Conservation (phyloP, 2,888 invertebrate genomes). For the Tachina lurida region DNA sequence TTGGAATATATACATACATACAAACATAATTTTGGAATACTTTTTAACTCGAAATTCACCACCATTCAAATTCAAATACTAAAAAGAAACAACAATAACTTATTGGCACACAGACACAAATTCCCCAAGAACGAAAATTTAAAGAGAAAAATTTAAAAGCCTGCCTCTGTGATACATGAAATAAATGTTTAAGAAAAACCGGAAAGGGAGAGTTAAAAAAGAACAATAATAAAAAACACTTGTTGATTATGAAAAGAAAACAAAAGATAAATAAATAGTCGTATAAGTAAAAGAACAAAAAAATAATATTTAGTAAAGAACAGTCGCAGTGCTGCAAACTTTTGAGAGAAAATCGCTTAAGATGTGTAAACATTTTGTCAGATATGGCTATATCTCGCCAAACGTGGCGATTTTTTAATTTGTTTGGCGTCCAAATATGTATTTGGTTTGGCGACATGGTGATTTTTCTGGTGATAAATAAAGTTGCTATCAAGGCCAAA, state of each 20-base stretch:
- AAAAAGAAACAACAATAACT: slow-evolving; percentile 35
- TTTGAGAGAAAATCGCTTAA: too few relatives aligned
- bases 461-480: too few relatives aligned
- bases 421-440: too few relatives aligned
- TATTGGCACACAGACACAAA: slow-evolving; percentile 68
- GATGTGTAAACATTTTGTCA: too few relatives aligned
- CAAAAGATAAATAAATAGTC: slow-evolving; percentile 10
- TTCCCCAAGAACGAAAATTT: slow-evolving; percentile 18
- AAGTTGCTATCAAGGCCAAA: too few relatives aligned
- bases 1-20: neutral
- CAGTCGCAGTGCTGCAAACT: too few relatives aligned
- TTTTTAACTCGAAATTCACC: slow-evolving; percentile 52
- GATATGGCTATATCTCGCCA: too few relatives aligned
- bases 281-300: neutral
- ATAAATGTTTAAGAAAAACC: slow-evolving; percentile 41
- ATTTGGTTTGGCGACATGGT: too few relatives aligned
- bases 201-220: slow-evolving; percentile 46
- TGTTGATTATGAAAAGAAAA: slow-evolving; percentile 56
- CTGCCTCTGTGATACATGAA: slow-evolving; percentile 35
- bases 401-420: too few relatives aligned
- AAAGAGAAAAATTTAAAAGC: slow-evolving; percentile 29
- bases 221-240: slow-evolving; percentile 49
- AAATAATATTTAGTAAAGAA: neutral
- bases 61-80: slow-evolving; percentile 1
- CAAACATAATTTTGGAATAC: neutral